Evolutionary conservation across 2,113 vertebrate genomes (phyloP).

Genomic region (Nycticebus coucang): DNA sequence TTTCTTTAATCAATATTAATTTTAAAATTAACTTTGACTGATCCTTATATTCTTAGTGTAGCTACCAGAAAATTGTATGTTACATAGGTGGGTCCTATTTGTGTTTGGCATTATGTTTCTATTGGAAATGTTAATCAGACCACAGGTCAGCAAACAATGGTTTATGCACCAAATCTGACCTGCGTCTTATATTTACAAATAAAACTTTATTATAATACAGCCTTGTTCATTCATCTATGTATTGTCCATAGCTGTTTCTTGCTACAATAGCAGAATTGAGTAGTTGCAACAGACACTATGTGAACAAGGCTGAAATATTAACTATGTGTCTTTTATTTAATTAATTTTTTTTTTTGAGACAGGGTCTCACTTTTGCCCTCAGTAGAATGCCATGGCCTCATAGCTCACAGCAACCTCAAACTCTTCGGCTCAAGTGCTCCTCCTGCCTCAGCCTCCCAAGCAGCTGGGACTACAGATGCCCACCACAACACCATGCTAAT

Average conservation of each 20-base stretch:
- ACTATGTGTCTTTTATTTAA: too few relatives aligned
- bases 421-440: too few relatives aligned
- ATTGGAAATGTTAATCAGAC: neutral
- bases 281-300: neutral
- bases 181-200: neutral
- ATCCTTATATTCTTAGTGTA: neutral
- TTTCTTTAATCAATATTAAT: too few relatives aligned
- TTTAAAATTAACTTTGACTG: neutral
- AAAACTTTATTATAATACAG: neutral
- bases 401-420: too few relatives aligned
- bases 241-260: neutral
- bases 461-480: too few relatives aligned
- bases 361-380: too few relatives aligned
- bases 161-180: neutral
- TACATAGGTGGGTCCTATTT: neutral
- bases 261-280: neutral
- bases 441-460: too few relatives aligned
- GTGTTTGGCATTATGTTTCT: neutral
- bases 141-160: neutral
- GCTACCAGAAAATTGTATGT: neutral
- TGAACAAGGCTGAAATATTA: neutral
- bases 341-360: too few relatives aligned
- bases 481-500: too few relatives aligned
- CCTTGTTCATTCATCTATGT: neutral
- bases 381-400: too few relatives aligned